Base-by-base conservation (phyloP, 2,888 invertebrate species). In the Papilio protenor region DNA sequence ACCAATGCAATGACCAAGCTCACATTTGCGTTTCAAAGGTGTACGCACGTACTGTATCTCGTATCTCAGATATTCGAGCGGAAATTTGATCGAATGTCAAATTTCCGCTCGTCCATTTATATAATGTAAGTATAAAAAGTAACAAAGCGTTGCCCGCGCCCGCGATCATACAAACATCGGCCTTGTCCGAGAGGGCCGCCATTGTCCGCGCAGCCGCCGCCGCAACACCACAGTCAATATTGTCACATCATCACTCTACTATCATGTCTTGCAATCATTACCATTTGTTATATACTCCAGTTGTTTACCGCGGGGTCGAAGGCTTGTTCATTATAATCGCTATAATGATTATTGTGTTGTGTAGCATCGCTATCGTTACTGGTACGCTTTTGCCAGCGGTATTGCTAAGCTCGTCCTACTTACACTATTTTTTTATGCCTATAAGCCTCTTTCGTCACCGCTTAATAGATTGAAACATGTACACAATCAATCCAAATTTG, bases 131-230 rank as follows among this genome's bases (percentile, higher is more conserved):
- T 66, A 45, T 45, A 45, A 21, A 69, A 45, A 45, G n/a, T 45
- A 69, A 69, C 66, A 69, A 45, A 69, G 66, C 66, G 64, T n/a
- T 14, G 66, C 12, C 21, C 66, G 45, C 66, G n/a, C 66, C 21
- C 21, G 40, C 45, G 14, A 45, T 21, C n/a, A 45, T 10, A 69
- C 21, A 45, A 45, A 69, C n/a, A 45, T 69, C 12, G 66, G n/a
- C 66, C 66, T 69, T n/a, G 66, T 69, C 21, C 66, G 66, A 45
- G 66, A 40, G 4, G 45, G 12, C 40, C 12, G n/a, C 10, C 40
- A 69, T 69, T 69, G 66, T 69, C 66, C 66, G 40, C 66, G 40
- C 40, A 8, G 40, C 40, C 40, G 40, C 3, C 40, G 8, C 40
- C 40, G 40, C 33, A 61, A 14, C 33, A 21, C 16, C 18, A 33